phyloP scores from a whole-genome alignment of 2,888 invertebrate genomes.

The Dione vanillae region DNA sequence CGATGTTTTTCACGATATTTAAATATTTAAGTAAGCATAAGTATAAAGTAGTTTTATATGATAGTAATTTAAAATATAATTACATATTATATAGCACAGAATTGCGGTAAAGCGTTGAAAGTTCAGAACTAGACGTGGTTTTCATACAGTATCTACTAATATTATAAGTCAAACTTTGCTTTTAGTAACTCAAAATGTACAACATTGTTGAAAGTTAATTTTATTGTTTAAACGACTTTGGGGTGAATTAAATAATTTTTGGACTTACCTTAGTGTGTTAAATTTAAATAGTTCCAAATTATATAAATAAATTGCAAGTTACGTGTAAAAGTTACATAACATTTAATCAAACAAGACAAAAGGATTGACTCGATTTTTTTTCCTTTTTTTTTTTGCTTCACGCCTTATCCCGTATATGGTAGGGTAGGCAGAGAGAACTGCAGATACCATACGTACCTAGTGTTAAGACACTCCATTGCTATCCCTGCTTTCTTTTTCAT shows the following conservation, averaged over 20 bases:
- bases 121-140: constrained; percentile 52
- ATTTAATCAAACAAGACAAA: neutral
- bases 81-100: constrained; percentile 36
- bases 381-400: neutral
- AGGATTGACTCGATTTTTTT: fast-evolving
- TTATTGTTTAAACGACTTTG: constrained; percentile 33
- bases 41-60: constrained; percentile 4
- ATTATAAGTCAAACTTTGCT: constrained; percentile 49
- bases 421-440: too few relatives aligned
- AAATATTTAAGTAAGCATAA: neutral
- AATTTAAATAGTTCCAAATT: neutral
- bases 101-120: constrained; percentile 39
- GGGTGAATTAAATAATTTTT: constrained; percentile 16
- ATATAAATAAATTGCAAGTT: neutral
- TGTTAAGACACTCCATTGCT: too few relatives aligned
- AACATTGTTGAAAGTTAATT: constrained; percentile 36
- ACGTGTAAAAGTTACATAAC: neutral
- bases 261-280: neutral
- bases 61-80: constrained; percentile 34
- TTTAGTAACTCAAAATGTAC: constrained; percentile 45
- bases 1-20: neutral
- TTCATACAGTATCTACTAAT: constrained; percentile 47
- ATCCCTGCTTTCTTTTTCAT: too few relatives aligned
- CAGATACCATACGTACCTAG: too few relatives aligned
- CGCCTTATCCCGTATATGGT: too few relatives aligned